Base-by-base conservation (phyloP, 1,140 invertebrate species). In the Trichonephila clavipes region DNA sequence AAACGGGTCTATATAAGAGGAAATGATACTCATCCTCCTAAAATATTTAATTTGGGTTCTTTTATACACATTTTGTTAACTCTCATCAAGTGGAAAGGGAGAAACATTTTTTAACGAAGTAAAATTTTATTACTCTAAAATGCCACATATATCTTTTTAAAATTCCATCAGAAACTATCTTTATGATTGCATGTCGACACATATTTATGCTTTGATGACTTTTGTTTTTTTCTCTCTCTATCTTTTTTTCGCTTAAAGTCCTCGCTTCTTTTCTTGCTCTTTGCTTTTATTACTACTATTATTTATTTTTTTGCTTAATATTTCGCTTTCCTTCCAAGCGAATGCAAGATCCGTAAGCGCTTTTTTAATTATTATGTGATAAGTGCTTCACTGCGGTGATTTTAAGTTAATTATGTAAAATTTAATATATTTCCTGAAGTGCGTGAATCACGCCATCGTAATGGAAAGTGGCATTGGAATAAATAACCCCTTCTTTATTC, bases 321-420 rank as follows among this genome's bases (percentile, higher is more conserved):
- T 24, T 24, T 28, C n/a, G 0, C n/a, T 69, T 19, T 77, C 5
- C 14, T 40, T 77, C 16, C 7, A 19, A 40, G 72, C 24, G 34
- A 77, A 77, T 40, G 5, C 16, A 77, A 77, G 28, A 77, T 40
- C 16, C 72, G 72, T 40, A 34, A 77, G 72, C 28, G 34, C 18
- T 77, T 85, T 85, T 85, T 85, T 85, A 59, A 85, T 85, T 85
- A 85, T 85, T 85, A 85, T 61, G 83, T 59, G 83, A 85, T 85
- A 85, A 85, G 51, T 34, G 72, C 72, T 16, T 40, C 34, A 18
- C 0, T n/a, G 83, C 14, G 40, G 12, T 85, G 40, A 85, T 51
- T 85, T 85, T 51, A 85, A 85, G 40, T 85, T 28, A 85, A 59
- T 51, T 51, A 58, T 51, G 44, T 59, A 85, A 85, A 61, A 85